A percentile compares a stretch with the other conserved stretches of the same genome.
Conservation (phyloP, 2,113 vertebrate genomes). For the Silurus glanis region DNA sequence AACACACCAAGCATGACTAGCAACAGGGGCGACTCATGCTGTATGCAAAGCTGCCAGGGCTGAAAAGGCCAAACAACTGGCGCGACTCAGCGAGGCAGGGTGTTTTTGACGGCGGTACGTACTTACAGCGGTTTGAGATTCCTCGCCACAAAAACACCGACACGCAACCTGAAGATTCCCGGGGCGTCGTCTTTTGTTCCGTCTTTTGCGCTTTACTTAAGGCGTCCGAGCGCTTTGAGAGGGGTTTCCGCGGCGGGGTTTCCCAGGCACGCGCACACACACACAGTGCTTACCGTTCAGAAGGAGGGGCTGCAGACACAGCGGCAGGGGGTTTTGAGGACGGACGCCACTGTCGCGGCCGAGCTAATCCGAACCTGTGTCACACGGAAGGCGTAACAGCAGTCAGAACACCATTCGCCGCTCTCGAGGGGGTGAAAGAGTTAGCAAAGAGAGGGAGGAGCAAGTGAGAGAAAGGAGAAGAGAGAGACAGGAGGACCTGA, state of each 20-base stretch:
- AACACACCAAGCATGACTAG: conserved; percentile 10
- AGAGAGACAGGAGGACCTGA: conserved; percentile 63
- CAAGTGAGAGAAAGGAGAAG: conserved; percentile 57
- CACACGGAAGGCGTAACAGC: conserved; percentile 91
- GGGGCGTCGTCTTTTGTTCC: neutral
- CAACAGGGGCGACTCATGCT: neutral
- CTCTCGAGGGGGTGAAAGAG: conserved; percentile 49
- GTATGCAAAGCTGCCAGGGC: conserved; percentile 22
- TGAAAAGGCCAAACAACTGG: conserved; percentile 14
- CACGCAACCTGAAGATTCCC: conserved; percentile 7
- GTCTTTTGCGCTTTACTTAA: conserved; percentile 16
- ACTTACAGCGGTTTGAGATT: conserved; percentile 30
- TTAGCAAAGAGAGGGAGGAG: conserved; percentile 66
- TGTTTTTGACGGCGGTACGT: conserved; percentile 14
- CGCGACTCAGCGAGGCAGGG: conserved; percentile 20
- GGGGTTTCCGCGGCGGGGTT: neutral
- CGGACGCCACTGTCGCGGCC: conserved; percentile 87
- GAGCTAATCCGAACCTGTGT: conserved; percentile 93
- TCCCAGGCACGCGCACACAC: conserved; percentile 41
- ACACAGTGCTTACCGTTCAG: conserved; percentile 48
- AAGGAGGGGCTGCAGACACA: conserved; percentile 61
- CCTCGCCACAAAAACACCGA: neutral
- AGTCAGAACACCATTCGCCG: conserved; percentile 72
- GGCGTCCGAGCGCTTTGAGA: conserved; percentile 36
- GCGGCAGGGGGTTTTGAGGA: conserved; percentile 82